Evolutionary conservation across 2,888 invertebrate genomes (phyloP).

Genomic region (Napeogenes sylphis): DNA sequence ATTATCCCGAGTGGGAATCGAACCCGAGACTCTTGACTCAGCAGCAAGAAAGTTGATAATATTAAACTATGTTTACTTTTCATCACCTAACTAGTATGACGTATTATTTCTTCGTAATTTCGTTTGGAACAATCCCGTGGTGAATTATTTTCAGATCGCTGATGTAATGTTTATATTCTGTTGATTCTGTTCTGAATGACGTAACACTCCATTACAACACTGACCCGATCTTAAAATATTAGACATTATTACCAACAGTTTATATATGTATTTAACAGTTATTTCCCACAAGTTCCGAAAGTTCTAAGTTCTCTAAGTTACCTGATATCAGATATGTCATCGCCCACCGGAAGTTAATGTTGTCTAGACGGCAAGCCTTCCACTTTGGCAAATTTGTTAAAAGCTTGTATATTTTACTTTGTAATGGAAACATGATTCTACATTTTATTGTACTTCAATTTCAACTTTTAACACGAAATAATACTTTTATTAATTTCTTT

Average conservation of each 20-base stretch:
- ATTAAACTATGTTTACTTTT: too few relatives aligned
- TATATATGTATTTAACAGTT: neutral
- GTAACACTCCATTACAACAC: neutral
- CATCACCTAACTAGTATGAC: too few relatives aligned
- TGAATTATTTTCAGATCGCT: constrained; percentile 31
- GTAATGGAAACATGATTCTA: neutral
- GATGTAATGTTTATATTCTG: constrained; percentile 27
- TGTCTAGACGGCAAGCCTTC: constrained; percentile 28
- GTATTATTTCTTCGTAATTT: neutral
- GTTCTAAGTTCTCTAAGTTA: too few relatives aligned
- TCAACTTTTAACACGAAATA: too few relatives aligned
- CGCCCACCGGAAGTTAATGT: constrained; percentile 13
- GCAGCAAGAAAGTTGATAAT: too few relatives aligned
- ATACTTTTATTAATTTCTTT: too few relatives aligned
- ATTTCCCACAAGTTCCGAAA: constrained; percentile 8
- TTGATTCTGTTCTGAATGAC: constrained; percentile 15
- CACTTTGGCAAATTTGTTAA: constrained; percentile 17
- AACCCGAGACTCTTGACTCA: too few relatives aligned
- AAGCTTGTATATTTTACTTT: constrained; percentile 10
- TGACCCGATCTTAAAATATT: too few relatives aligned
- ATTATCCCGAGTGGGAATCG: too few relatives aligned
- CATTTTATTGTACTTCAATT: too few relatives aligned
- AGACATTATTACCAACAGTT: neutral
- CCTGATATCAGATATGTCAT: too few relatives aligned
- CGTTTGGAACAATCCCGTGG: constrained; percentile 26